Conservation (phyloP, 2,888 invertebrate species). For the Drosophila peninsularis region DNA sequence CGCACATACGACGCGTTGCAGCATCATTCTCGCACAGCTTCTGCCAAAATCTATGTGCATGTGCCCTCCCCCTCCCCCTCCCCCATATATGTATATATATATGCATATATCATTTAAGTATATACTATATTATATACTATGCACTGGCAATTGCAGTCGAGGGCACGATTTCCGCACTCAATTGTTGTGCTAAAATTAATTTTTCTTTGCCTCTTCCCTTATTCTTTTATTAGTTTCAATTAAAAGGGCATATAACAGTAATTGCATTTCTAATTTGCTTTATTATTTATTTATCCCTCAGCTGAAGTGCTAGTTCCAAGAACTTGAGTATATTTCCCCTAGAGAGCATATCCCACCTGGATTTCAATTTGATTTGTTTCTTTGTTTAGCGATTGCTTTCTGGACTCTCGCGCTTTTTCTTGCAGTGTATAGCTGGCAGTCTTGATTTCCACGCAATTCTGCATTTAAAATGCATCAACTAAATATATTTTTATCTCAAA, state of each 20-base stretch:
- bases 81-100: background rate
- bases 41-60: slow-evolving; percentile 32
- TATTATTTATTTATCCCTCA: background rate
- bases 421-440: background rate
- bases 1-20: slow-evolving; percentile 56
- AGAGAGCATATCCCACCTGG: background rate
- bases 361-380: background rate
- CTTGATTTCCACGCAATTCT: background rate
- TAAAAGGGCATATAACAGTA: background rate
- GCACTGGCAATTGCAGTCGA: slow-evolving; percentile 14
- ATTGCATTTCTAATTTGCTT: background rate
- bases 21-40: slow-evolving; percentile 38
- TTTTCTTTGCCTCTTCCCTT: background rate
- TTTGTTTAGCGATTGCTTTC: background rate
- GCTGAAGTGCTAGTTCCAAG: background rate
- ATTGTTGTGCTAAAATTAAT: slow-evolving; percentile 7
- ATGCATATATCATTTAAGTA: slow-evolving; percentile 4
- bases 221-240: too few relatives aligned
- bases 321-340: background rate
- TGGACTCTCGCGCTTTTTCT: background rate
- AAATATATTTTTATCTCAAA: background rate
- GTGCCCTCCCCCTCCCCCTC: too few relatives aligned
- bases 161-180: slow-evolving; percentile 40
- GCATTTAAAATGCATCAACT: background rate
- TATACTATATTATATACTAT: background rate